Evolutionary conservation across 2,888 invertebrate genomes (phyloP).

Genomic region (Spicauda simplicius): DNA sequence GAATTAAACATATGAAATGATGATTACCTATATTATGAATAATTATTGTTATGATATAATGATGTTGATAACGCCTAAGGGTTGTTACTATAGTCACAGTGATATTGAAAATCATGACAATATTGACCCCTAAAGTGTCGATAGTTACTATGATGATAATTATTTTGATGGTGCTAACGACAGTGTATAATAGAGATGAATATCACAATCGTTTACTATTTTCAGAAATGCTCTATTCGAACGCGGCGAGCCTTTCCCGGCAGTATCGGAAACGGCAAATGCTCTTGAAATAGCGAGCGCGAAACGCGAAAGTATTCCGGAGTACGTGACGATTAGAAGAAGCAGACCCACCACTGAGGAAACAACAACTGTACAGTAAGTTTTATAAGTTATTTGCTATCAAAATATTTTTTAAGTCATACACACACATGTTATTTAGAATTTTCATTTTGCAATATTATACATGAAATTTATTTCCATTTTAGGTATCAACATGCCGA

Average conservation of each 20-base stretch:
- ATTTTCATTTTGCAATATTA: too few species aligned
- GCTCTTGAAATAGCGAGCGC: conserved; percentile 60
- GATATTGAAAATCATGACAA: too few species aligned
- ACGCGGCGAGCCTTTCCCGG: conserved; percentile 62
- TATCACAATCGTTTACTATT: conserved; percentile 3
- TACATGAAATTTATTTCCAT: conserved; percentile 17
- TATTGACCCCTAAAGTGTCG: too few species aligned
- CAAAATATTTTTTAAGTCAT: too few species aligned
- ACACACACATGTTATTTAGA: too few species aligned
- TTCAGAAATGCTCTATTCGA: conserved; percentile 75
- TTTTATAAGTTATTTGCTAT: conserved; percentile 27
- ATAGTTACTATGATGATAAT: background rate
- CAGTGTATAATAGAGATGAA: too few species aligned
- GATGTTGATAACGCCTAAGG: too few species aligned
- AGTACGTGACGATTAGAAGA: conserved; percentile 88
- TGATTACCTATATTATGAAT: too few species aligned
- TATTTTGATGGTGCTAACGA: too few species aligned
- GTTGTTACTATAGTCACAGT: too few species aligned
- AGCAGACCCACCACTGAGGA: conserved; percentile 81
- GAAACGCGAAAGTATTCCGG: conserved; percentile 75
- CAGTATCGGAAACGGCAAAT: conserved; percentile 61
- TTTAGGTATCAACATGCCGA: conserved; percentile 64
- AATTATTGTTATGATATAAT: too few species aligned
- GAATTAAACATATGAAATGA: too few species aligned
- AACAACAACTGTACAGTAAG: conserved; percentile 79